Conservation (phyloP, 1,140 invertebrate species). For the Cylas formicarius region DNA sequence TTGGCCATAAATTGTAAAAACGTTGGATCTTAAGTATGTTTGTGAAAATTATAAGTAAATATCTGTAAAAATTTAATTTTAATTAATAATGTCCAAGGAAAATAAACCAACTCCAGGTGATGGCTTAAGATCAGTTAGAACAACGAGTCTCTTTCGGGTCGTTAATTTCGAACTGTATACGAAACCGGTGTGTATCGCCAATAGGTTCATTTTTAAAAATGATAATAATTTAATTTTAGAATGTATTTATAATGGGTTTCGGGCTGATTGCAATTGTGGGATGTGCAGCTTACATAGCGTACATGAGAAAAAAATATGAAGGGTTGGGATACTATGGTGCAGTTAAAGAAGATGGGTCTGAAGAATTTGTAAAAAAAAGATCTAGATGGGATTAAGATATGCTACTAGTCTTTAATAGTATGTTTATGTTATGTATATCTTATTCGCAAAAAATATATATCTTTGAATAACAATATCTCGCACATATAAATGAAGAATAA, state of each 20-base stretch:
- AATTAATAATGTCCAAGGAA: constrained; percentile 24
- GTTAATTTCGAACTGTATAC: constrained; percentile 79
- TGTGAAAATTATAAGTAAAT: too few species aligned
- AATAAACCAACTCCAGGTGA: constrained; percentile 54
- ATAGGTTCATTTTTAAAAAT: constrained; percentile 8
- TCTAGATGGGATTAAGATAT: constrained; percentile 63
- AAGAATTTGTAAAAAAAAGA: constrained; percentile 64
- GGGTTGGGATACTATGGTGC: constrained; percentile 68
- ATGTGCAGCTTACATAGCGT: constrained; percentile 64
- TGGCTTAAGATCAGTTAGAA: constrained; percentile 65
- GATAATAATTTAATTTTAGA: constrained; percentile 53
- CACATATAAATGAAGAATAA: background rate
- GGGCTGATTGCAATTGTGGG: constrained; percentile 58
- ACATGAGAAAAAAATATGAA: constrained; percentile 72
- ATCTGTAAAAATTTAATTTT: too few species aligned
- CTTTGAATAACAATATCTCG: background rate
- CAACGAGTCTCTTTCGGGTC: constrained; percentile 60
- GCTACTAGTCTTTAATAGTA: constrained; percentile 6
- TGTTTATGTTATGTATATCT: background rate
- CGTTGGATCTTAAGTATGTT: too few species aligned
- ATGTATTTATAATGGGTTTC: constrained; percentile 69
- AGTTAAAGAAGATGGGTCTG: constrained; percentile 62
- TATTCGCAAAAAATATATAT: background rate
- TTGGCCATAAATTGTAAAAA: too few species aligned
- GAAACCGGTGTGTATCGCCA: constrained; percentile 60